Conservation (phyloP, 1,140 invertebrate species). For the Teleopsis dalmanni region DNA sequence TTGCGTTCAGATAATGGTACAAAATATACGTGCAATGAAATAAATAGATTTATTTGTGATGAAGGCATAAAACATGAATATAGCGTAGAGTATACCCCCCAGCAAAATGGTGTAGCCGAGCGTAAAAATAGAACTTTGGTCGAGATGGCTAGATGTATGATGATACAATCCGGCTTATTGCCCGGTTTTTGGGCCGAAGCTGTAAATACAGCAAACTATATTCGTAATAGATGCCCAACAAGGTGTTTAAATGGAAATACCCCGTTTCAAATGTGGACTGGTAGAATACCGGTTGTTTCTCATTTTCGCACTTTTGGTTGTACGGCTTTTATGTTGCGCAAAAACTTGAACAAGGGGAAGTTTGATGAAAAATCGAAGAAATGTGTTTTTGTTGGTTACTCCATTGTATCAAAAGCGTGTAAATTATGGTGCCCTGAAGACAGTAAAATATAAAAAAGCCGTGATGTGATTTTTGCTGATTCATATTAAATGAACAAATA, state of each 20-base stretch:
- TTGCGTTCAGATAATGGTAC: too few relatives aligned
- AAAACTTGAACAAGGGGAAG: background rate
- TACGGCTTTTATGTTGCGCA: background rate
- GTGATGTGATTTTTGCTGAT: slow-evolving; percentile 1
- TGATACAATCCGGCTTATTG: background rate
- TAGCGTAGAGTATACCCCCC: slow-evolving; percentile 29
- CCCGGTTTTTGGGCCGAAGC: slow-evolving; percentile 34
- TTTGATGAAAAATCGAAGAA: slow-evolving; percentile 2
- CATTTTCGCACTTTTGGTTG: slow-evolving; percentile 31
- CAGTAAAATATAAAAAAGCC: background rate
- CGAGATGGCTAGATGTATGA: slow-evolving; percentile 3
- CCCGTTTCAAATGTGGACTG: slow-evolving; percentile 35
- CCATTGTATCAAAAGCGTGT: slow-evolving; percentile 5
- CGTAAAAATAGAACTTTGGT: slow-evolving; percentile 1
- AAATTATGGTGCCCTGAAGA: background rate
- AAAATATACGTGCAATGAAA: too few relatives aligned
- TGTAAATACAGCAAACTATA: slow-evolving; percentile 20
- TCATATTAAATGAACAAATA: background rate
- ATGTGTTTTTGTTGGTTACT: slow-evolving; percentile 4
- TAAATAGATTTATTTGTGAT: too few relatives aligned
- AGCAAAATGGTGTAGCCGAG: slow-evolving; percentile 40
- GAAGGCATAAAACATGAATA: slow-evolving; percentile 19
- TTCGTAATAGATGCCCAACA: slow-evolving; percentile 12
- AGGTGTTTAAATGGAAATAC: slow-evolving; percentile 15
- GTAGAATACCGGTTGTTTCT: slow-evolving; percentile 26